phyloP scores from a whole-genome alignment of 2,888 invertebrate species.

The Antheraea assamensis region DNA sequence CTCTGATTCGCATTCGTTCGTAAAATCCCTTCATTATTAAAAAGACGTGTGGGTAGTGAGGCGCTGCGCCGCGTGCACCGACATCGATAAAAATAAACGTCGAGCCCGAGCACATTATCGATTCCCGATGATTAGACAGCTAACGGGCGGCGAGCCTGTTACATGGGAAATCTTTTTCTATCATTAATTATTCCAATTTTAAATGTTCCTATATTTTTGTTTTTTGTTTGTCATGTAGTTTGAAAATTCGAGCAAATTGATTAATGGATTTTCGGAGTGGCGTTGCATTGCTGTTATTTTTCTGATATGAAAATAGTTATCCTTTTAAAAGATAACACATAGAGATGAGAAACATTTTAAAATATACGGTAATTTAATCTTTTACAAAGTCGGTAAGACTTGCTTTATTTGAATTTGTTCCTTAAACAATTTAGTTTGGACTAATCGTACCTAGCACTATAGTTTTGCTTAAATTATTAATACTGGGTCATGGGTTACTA shows the following conservation, averaged over 20 bases:
- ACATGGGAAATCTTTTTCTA: slow-evolving; percentile 63
- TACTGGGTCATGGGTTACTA: background rate
- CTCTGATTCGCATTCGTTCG: slow-evolving; percentile 56
- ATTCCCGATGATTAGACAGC: slow-evolving; percentile 50
- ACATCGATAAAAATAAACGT: slow-evolving; percentile 56
- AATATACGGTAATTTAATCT: background rate
- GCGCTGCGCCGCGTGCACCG: slow-evolving; percentile 47
- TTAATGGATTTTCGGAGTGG: background rate
- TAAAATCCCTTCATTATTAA: slow-evolving; percentile 79
- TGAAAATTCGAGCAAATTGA: background rate
- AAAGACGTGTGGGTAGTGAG: slow-evolving; percentile 67
- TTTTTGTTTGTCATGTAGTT: slow-evolving; percentile 22
- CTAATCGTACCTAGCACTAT: background rate
- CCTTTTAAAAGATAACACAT: background rate
- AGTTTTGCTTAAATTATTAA: background rate
- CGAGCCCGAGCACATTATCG: slow-evolving; percentile 38
- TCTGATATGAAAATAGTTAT: background rate
- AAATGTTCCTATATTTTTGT: slow-evolving; percentile 33
- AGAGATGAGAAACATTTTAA: background rate
- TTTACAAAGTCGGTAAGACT: too few species aligned
- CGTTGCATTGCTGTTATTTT: background rate
- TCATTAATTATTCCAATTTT: slow-evolving; percentile 56
- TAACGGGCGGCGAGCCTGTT: slow-evolving; percentile 37
- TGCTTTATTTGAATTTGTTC: too few species aligned
- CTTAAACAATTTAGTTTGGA: background rate